These are phyloP conservation scores for Malthinus seriepunctatus DNA, from an alignment of 2,888 invertebrate genomes.

Conservation along the genomic window DNA sequence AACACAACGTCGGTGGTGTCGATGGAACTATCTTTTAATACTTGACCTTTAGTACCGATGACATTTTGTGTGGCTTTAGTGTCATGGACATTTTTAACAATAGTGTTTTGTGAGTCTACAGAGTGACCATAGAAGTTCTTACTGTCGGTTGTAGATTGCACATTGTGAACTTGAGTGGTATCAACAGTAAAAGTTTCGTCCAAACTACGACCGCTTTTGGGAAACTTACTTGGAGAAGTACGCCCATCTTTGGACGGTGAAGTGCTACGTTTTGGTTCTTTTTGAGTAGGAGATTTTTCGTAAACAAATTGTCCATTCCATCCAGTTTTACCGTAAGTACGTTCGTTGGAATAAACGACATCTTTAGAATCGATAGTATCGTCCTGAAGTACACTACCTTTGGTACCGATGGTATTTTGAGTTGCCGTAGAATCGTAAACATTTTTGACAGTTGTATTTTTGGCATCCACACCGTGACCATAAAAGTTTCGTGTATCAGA, in stretches of 20 bases:
- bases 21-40: constrained; percentile 57
- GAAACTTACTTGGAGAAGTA: not conserved
- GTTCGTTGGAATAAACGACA: constrained; percentile 50
- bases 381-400: constrained; percentile 57
- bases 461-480: constrained; percentile 46
- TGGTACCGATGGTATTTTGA: constrained; percentile 52
- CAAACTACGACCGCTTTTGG: not conserved
- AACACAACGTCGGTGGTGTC: constrained; percentile 52
- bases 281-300: constrained; percentile 39
- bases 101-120: constrained; percentile 42
- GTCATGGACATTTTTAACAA: constrained; percentile 49
- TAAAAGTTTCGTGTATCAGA: constrained; percentile 49
- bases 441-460: constrained; percentile 44
- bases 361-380: constrained; percentile 54
- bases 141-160: constrained; percentile 42
- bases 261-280: constrained; percentile 9
- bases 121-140: constrained; percentile 49
- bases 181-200: constrained; percentile 22
- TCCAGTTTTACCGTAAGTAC: constrained; percentile 52
- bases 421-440: constrained; percentile 49
- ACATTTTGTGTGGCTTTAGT: constrained; percentile 50
- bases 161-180: not conserved
- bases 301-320: constrained; percentile 53
- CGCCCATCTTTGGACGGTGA: not conserved
- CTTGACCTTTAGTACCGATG: constrained; percentile 52